Base-by-base conservation (phyloP, 2,113 vertebrate genomes). In the Pithys albifrons region DNA sequence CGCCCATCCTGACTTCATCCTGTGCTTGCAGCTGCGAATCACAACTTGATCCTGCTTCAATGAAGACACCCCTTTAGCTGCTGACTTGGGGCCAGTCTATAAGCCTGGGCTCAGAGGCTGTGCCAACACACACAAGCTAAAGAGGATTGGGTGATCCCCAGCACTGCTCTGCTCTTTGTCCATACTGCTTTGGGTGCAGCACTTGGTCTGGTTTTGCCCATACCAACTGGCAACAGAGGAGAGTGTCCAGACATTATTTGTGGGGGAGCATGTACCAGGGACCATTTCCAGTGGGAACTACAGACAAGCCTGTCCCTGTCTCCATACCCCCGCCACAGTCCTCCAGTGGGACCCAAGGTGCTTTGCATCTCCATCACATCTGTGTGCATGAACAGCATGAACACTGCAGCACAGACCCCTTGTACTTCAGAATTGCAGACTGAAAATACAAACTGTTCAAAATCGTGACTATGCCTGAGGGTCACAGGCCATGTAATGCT, bases 291-390 rank as follows among this genome's bases (percentile, higher is more conserved):
- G 46, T 5, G 35, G 19, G 49, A 57, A 10, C 22, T 31, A 14
- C 0, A 17, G 85, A 71, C 29, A 25, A 28, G 28, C 33, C 31
- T 39, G 33, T 39, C 33, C 3, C 33, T 25, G 54, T 16, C 49
- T 76, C 45, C 0, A 0, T 52, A 31, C 28, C 1, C 0, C 35
- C 28, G 0, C 51, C 25, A 8, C 41, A 14, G 55, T n/a, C 61
- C 29, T 69, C 35, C 54, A 61, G 48, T 4, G 3, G 51, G 33
- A 46, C 25, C 18, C 45, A 4, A 33, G 48, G 41, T 37, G 49
- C 67, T 73, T 52, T 3, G 1, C n/a, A 28, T 29, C 49, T 59
- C 52, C 29, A 7, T 43, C 57, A 12, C 29, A 16, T 19, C 39
- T 7, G 3, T 41, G 9, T 43, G 52, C 4, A 2, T 9, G 19